Conservation (phyloP, 1,140 invertebrate genomes). For the Aphelenchoides avenae region DNA sequence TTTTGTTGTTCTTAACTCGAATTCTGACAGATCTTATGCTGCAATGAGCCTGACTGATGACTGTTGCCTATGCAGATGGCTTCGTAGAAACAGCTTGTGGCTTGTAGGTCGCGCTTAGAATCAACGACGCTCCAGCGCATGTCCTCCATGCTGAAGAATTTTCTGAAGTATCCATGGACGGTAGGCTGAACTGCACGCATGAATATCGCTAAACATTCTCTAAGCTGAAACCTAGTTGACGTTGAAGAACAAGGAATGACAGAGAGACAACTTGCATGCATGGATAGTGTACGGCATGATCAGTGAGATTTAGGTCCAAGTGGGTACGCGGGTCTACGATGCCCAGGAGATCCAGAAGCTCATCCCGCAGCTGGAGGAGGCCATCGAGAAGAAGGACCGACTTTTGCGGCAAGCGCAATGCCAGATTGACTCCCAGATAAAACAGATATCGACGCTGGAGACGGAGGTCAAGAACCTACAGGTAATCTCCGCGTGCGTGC, state of each 20-base stretch:
- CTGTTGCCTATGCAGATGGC: too few species aligned
- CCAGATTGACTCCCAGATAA: slow-evolving; percentile 43
- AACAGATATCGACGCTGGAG: slow-evolving; percentile 50
- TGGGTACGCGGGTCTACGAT: slow-evolving; percentile 54
- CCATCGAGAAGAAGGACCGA: slow-evolving; percentile 51
- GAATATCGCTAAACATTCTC: not conserved
- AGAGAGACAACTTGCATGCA: not conserved
- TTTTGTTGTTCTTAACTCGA: too few species aligned
- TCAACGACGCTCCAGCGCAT: too few species aligned
- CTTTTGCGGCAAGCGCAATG: slow-evolving; percentile 50
- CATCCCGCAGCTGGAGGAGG: slow-evolving; percentile 56
- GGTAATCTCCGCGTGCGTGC: slow-evolving; percentile 25
- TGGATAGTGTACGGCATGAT: not conserved
- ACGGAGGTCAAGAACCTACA: slow-evolving; percentile 49
- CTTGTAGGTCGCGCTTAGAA: too few species aligned
- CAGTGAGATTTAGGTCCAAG: slow-evolving; percentile 40
- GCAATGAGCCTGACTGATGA: too few species aligned
- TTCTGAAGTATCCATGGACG: slow-evolving; percentile 39
- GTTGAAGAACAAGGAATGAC: slow-evolving; percentile 2
- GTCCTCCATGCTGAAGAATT: slow-evolving; percentile 36
- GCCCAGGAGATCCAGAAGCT: slow-evolving; percentile 56
- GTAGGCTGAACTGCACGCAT: slow-evolving; percentile 28
- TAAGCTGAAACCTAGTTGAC: not conserved
- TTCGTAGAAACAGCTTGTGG: too few species aligned
- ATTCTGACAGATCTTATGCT: too few species aligned